These are phyloP conservation scores for Leistus spinibarbis DNA, from an alignment of 2,888 invertebrate genomes.

Conservation along the genomic window DNA sequence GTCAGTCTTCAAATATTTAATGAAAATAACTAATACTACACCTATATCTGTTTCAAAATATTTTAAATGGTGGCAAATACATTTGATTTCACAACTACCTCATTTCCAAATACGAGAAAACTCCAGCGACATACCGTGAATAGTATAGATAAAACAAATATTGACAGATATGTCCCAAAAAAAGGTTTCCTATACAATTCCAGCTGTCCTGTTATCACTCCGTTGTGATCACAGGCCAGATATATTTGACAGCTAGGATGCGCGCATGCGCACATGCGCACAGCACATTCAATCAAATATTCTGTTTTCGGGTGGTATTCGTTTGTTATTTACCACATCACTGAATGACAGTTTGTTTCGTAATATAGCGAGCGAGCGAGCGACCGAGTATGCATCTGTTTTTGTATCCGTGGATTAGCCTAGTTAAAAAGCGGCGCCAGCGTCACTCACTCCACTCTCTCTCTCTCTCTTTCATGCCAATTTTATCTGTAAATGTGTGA, in stretches of 20 bases:
- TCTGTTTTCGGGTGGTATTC: constrained; percentile 11
- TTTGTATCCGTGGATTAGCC: background rate
- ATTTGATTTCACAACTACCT: no score
- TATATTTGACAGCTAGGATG: background rate
- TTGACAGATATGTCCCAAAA: background rate
- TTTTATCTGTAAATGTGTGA: background rate
- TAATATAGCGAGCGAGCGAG: no score
- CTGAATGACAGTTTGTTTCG: no score
- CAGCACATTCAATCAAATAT: constrained; percentile 23
- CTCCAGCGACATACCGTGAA: background rate
- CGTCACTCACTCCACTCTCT: background rate
- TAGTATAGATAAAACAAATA: background rate
- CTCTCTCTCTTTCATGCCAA: background rate
- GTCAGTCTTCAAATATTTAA: no score
- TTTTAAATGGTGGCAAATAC: no score
- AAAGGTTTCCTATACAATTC: background rate
- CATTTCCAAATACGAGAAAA: background rate
- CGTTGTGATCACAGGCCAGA: background rate
- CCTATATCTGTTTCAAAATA: no score
- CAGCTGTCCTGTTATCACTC: constrained; percentile 10
- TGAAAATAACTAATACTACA: no score
- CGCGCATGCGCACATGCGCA: constrained; percentile 6
- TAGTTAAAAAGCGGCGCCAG: background rate
- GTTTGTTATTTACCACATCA: constrained; percentile 28
- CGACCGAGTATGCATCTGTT: background rate